Conservation (phyloP, 1,140 invertebrate species). For the Gryon sp. region DNA sequence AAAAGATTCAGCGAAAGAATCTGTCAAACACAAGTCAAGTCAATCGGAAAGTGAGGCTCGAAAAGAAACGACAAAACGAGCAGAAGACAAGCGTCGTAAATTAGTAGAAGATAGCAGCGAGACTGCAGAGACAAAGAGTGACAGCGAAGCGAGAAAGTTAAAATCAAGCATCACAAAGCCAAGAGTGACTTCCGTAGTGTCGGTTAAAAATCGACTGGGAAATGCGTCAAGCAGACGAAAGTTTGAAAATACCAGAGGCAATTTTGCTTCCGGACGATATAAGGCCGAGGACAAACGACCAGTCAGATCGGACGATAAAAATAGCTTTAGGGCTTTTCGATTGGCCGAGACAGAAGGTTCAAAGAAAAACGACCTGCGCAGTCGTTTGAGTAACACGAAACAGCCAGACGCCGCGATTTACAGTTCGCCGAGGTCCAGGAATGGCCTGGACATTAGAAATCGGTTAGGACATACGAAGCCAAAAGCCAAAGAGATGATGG, state of each 20-base stretch:
- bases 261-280: constrained; percentile 28
- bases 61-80: constrained; percentile 3
- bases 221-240: constrained; percentile 66
- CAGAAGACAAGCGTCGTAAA: constrained; percentile 11
- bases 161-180: constrained; percentile 75
- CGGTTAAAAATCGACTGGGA: constrained; percentile 73
- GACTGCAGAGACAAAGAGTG: neutral
- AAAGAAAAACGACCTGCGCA: constrained; percentile 63
- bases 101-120: constrained; percentile 33
- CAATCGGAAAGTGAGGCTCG: neutral
- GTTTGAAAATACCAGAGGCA: constrained; percentile 53
- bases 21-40: neutral
- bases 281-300: constrained; percentile 56
- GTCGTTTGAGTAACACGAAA: constrained; percentile 59
- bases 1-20: constrained; percentile 28
- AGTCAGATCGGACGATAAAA: constrained; percentile 51
- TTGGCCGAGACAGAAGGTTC: constrained; percentile 22
- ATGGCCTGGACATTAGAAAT: constrained; percentile 67
- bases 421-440: constrained; percentile 24
- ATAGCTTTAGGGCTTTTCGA: constrained; percentile 46
- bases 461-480: constrained; percentile 62
- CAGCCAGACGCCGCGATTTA: constrained; percentile 49
- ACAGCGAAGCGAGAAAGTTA: constrained; percentile 58
- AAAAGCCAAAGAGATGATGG: constrained; percentile 26
- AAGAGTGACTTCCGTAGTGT: constrained; percentile 74